Percentiles rank a stretch among this genome's conserved stretches.
Conservation (phyloP, 2,797 vertebrate genomes). For the Bufotes viridis region DNA sequence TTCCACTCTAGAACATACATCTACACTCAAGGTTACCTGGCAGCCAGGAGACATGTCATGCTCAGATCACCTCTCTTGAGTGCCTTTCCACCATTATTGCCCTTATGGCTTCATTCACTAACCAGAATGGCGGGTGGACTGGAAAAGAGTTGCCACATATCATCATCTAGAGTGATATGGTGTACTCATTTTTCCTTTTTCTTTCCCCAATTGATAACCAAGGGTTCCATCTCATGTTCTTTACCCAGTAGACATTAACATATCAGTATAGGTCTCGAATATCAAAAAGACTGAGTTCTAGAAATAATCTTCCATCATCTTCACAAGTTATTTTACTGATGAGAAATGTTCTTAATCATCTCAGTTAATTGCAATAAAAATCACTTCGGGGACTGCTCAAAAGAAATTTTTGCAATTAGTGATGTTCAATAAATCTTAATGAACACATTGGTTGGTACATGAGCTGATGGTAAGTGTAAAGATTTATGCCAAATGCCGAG, state of each 20-base stretch:
- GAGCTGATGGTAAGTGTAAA: background rate
- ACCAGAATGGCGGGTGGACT: too few species aligned
- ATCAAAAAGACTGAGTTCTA: background rate
- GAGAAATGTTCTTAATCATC: constrained; percentile 28
- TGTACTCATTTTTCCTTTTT: background rate
- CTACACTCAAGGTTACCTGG: too few species aligned
- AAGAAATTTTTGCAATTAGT: background rate
- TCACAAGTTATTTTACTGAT: constrained; percentile 1
- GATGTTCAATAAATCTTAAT: background rate
- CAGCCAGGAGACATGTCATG: too few species aligned
- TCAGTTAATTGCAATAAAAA: constrained; percentile 21
- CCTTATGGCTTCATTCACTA: too few species aligned
- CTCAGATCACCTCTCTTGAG: too few species aligned
- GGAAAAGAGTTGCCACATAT: too few species aligned
- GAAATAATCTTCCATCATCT: background rate
- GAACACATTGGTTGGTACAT: background rate
- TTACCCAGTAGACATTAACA: background rate
- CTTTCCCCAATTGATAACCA: background rate
- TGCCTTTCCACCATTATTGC: too few species aligned
- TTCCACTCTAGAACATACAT: too few species aligned
- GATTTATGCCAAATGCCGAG: background rate
- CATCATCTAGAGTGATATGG: background rate
- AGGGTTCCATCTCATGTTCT: background rate
- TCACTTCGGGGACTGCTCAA: constrained; percentile 26
- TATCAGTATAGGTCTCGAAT: background rate